Evolutionary conservation across 1,140 invertebrate genomes (phyloP).

Genomic region (Agrypnia vestita): DNA sequence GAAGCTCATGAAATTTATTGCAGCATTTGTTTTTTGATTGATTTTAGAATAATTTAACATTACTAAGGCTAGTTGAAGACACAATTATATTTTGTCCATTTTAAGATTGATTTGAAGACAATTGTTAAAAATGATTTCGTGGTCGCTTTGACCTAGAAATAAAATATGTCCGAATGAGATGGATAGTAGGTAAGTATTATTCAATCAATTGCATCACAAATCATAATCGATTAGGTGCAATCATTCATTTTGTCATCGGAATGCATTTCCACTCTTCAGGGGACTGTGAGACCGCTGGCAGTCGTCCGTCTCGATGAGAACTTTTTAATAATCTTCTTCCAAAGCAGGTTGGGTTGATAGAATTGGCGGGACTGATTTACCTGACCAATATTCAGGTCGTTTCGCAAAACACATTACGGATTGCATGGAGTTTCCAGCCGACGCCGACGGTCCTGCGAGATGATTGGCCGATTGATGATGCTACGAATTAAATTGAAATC

Average conservation of each 20-base stretch:
- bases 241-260: conserved; percentile 11
- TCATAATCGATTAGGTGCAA: too few species aligned
- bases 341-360: conserved; percentile 10
- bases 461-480: conserved; percentile 30
- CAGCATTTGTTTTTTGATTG: too few species aligned
- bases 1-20: too few species aligned
- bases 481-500: conserved; percentile 49
- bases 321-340: conserved; percentile 3
- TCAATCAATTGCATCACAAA: too few species aligned
- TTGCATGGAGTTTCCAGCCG: conserved; percentile 7
- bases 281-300: neutral
- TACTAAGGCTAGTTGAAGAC: too few species aligned
- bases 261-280: neutral
- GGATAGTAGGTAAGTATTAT: too few species aligned
- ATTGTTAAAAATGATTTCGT: too few species aligned
- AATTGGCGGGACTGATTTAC: neutral
- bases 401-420: conserved; percentile 23
- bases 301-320: neutral
- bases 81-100: too few species aligned
- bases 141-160: too few species aligned
- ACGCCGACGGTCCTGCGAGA: conserved; percentile 3
- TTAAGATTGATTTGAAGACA: too few species aligned
- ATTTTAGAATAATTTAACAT: too few species aligned
- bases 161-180: too few species aligned
- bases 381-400: neutral